Evolutionary conservation across 2,797 vertebrate genomes (phyloP), one percentile per base, ranked within the genome.

Genomic region (Mormyrops attenuatus): DNA sequence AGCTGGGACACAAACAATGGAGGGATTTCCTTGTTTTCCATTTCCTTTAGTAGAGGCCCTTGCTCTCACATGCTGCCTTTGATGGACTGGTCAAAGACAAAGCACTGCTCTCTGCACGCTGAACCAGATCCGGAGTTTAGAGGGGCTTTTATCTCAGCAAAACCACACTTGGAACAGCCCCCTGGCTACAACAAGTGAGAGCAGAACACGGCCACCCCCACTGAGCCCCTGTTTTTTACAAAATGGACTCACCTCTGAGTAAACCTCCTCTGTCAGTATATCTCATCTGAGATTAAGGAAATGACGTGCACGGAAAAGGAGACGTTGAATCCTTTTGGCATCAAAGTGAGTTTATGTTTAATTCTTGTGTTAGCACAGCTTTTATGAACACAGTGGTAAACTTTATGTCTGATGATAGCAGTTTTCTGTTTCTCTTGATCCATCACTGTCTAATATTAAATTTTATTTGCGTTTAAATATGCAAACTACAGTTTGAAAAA

Each of bases 11-110:
- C 77, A 91, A 95, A 96, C 95, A 96, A 96, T 96, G 92, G 95
- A 92, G 94, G 95, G 96, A 96, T 93, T 95, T 96, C 96, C 96
- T 95, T 95, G 94, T 95, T 96, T 96, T 95, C 90, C 93, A 92
- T 94, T 92, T 88, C 91, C 91, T 92, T 91, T 91, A 91, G 89
- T 91, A 86, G 90, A 80, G 38, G 77, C 88, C 89, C 90, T 53
- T 38, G 80, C 50, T 88, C 92, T 93, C 92, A 91, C 89, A 89
- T 91, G 91, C 82, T 44, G 88, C 73, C 89, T 69, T 88, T 50
- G 85, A 50, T 9, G 53, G 88, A 34, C 85, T 84, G 47, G 89
- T 88, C 90, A 87, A 90, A 88, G 88, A 91, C 30, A 73, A 91
- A 88, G 85, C 20, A 44, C 88, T 90, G 91, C 91, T 91, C 86